Conservation (phyloP, 1,140 invertebrate species). For the Zaprionus lachaisei region DNA sequence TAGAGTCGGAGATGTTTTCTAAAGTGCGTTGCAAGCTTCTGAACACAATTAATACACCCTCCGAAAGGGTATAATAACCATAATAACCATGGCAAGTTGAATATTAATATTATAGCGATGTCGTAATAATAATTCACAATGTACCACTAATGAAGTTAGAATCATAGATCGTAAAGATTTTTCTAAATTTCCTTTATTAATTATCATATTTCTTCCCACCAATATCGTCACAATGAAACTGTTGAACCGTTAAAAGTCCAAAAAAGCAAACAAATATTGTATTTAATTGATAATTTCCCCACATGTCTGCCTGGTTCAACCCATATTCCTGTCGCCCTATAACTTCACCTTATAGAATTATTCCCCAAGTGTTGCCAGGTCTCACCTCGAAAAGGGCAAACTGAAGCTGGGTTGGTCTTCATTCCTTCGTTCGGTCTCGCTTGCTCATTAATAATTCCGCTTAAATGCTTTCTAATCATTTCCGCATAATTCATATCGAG, state of each 20-base stretch:
- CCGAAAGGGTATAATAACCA: too few species aligned
- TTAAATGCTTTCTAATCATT: conserved; percentile 83
- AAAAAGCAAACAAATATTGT: not conserved
- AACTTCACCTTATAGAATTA: not conserved
- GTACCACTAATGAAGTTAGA: too few species aligned
- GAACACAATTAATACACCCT: too few species aligned
- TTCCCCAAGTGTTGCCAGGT: conserved; percentile 4
- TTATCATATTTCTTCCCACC: not conserved
- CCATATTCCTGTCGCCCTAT: not conserved
- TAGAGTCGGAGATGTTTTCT: too few species aligned
- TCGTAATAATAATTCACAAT: too few species aligned
- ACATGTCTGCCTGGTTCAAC: not conserved
- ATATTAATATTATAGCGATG: too few species aligned
- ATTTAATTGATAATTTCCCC: not conserved
- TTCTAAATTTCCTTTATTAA: too few species aligned
- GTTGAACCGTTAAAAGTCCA: not conserved
- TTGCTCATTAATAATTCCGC: conserved; percentile 78
- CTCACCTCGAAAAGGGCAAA: conserved; percentile 6
- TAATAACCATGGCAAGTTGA: too few species aligned
- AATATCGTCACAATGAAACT: not conserved
- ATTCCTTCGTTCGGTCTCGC: conserved; percentile 6
- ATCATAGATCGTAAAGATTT: too few species aligned
- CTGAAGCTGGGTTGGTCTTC: conserved; percentile 11
- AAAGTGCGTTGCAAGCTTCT: too few species aligned
- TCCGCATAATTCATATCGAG: conserved; percentile 79